Evolutionary conservation across 2,113 vertebrate species (phyloP).

Genomic region (Oceanites oceanicus): DNA sequence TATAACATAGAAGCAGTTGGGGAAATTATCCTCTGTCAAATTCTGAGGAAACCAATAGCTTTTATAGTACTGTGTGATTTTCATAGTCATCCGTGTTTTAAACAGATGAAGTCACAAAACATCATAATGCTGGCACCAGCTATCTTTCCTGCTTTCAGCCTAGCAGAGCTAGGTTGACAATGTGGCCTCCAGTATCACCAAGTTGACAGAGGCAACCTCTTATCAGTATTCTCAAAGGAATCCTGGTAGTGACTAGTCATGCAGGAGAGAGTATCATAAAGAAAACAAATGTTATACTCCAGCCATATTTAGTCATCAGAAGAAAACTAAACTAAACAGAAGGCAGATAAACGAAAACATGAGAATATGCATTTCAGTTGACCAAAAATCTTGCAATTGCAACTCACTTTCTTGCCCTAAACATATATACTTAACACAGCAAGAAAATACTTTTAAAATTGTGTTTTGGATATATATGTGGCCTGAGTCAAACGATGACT

Average conservation of each 20-base stretch:
- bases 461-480: not conserved
- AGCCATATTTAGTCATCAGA: constrained; percentile 15
- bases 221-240: constrained; percentile 14
- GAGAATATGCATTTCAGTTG: not conserved
- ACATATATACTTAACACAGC: not conserved
- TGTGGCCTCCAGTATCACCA: not conserved
- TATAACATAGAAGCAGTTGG: not conserved
- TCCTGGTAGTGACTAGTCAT: not conserved
- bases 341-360: not conserved
- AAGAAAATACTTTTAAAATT: not conserved
- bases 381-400: not conserved
- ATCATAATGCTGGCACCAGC: not conserved
- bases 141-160: not conserved
- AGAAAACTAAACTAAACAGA: not conserved
- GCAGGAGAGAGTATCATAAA: not conserved
- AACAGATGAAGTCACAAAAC: not conserved
- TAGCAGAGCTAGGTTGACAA: not conserved
- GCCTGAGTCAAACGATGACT: not conserved
- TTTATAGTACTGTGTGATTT: not conserved
- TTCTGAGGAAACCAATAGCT: not conserved
- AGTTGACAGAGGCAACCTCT: not conserved
- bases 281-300: constrained; percentile 5
- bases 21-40: not conserved
- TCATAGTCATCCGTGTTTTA: not conserved
- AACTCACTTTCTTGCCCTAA: not conserved